phyloP scores from a whole-genome alignment of 1,140 invertebrate genomes.

The Psilanteris sp. region DNA sequence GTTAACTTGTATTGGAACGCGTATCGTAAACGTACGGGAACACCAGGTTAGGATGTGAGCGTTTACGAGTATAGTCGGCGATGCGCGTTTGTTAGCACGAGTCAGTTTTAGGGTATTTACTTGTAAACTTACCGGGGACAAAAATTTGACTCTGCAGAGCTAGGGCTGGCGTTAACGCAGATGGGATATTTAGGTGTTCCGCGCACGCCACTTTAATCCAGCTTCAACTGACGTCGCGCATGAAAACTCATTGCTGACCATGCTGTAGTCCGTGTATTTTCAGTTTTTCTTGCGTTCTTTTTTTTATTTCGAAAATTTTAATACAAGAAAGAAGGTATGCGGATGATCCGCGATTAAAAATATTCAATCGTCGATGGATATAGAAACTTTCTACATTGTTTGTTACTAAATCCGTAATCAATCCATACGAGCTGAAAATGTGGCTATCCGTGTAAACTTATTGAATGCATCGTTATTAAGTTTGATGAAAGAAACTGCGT shows the following conservation, averaged over 20 bases:
- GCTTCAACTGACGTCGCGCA: background rate
- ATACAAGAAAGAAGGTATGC: background rate
- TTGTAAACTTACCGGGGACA: slow-evolving; percentile 40
- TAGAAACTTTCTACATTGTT: slow-evolving; percentile 35
- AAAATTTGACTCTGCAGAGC: slow-evolving; percentile 25
- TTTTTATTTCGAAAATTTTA: background rate
- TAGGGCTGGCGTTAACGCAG: slow-evolving; percentile 3
- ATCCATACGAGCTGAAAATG: slow-evolving; percentile 12
- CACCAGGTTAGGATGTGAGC: slow-evolving; percentile 20
- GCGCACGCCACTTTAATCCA: slow-evolving; percentile 6
- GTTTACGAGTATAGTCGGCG: slow-evolving; percentile 40
- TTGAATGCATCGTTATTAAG: too few relatives aligned
- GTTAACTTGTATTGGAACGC: slow-evolving; percentile 7
- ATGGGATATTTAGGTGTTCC: slow-evolving; percentile 26
- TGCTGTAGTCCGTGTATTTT: background rate
- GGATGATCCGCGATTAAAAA: slow-evolving; percentile 17
- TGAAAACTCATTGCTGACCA: background rate
- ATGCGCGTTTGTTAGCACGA: slow-evolving; percentile 23
- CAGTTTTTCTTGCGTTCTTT: too few relatives aligned
- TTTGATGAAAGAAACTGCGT: too few relatives aligned
- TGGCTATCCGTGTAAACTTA: too few relatives aligned
- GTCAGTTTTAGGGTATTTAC: slow-evolving; percentile 44
- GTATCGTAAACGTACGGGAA: slow-evolving; percentile 12
- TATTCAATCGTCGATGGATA: slow-evolving; percentile 3
- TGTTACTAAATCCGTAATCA: slow-evolving; percentile 26